Evolutionary conservation across 2,888 invertebrate species (phyloP), one percentile per base, ranked within the genome.

Genomic region (Notodonta ziczac): DNA sequence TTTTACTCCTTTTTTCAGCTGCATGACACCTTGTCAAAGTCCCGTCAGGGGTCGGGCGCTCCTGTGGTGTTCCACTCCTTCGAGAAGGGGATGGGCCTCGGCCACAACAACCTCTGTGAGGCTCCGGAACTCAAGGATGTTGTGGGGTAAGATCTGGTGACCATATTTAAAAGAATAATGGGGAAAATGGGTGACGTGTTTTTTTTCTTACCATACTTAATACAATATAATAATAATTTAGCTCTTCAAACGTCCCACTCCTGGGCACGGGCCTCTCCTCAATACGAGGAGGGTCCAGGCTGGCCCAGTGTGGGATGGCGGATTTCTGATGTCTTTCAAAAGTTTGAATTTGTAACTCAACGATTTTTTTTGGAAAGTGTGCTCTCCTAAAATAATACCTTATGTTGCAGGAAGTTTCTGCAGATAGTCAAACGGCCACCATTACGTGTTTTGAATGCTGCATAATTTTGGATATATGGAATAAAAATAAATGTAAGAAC

Each of bases 21-120:
- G 1, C 96, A 96, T 78, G 91, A 95, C 58, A 90, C 91, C 40
- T 96, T 96, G 5, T 71, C 94, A 55, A 89, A 92, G 58, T 94
- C 94, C 13, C 94, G 97, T 24, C 86, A 90, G 39, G 77, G 88
- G 39, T 94, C 95, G 65, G 95, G 95, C 6, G 95, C 94, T 9
- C 94, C 86, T 0, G 62, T 97, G 13, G 94, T 96, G 71, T 96
- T 98, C 87, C 95, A 97, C 73, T 94, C 95, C 44, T 98, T 98
- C 84, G 95, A 95, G 52, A 94, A 91, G 2, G 93, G 94, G 10
- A 86, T 93, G 54, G 95, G 96, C 0, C 96, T 97, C 70, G 97
- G 97, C 0, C 99, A 99, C 89, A 98, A 98, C 86, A 96, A 95
- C 83, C 96, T 99, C 71, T 97, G 96, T 82, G 95, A 95, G 65